Evolutionary conservation across 1,140 invertebrate genomes (phyloP), one percentile per base, ranked within the genome.

Genomic region (Anadara kagoshimensis): DNA sequence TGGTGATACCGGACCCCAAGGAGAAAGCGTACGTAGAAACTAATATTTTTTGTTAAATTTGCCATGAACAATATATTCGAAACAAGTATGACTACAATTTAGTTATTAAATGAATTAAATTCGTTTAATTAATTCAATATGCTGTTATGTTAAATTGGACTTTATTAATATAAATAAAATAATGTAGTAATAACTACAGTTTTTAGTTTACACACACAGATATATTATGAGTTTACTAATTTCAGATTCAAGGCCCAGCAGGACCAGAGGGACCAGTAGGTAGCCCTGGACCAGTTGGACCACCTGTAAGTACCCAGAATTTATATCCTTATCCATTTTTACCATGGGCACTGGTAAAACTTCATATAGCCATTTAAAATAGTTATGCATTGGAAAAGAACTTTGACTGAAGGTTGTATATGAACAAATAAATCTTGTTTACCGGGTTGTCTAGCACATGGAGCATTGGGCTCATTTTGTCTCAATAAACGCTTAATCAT

Each of bases 1-100:
- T 20, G 78, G 78, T 44, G 70, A 65, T n/a, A 76, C 68, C 66
- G 78, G 69, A 56, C 36, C 51, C 10, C 69, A 49, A 14, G 69
- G 69, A 53, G 69, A 71, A 54, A 51, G 53, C 14, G 69, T 66
- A 29, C 20, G 49, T 18, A 16, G 16, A 4, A 1, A 18, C 1
- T 2, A 4, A 18, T 51, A 18, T 22, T 51, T 51, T 4, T 51
- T 51, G 10, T 4, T 18, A 10, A 22, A 18, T 22, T 51, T 51
- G 20, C 10, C 49, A 4, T n/a, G n/a, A n/a, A n/a, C n/a, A n/a
- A n/a, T n/a, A n/a, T n/a, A n/a, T n/a, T n/a, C n/a, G n/a, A n/a
- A n/a, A n/a, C n/a, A n/a, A n/a, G n/a, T n/a, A n/a, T n/a, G n/a
- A n/a, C n/a, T n/a, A n/a, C n/a, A n/a, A n/a, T n/a, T n/a, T n/a